Percentiles rank a stretch among this genome's conserved stretches.
Evolutionary conservation across 2,113 vertebrate genomes (phyloP).

Genomic region (Trematocara variabile): DNA sequence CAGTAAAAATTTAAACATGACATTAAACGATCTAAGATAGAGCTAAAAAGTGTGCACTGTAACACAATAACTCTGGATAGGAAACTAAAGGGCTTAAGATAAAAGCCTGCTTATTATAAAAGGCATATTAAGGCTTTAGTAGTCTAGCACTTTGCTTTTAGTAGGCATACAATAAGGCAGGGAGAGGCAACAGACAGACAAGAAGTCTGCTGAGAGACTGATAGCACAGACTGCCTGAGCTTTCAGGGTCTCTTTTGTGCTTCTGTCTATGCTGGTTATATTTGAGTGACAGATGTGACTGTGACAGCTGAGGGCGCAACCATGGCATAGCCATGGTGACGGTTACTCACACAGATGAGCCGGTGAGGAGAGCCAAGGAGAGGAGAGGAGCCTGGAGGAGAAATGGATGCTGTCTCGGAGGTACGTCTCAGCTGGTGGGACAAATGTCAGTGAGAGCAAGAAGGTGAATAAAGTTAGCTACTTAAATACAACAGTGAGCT

Average conservation of each 20-base stretch:
- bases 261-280: neutral
- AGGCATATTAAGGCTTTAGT: neutral
- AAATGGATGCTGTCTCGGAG: constrained; percentile 88
- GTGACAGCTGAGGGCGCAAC: neutral
- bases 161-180: neutral
- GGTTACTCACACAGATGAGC: constrained; percentile 76
- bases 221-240: neutral
- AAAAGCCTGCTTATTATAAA: neutral
- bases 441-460: neutral
- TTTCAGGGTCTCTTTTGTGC: neutral
- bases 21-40: neutral
- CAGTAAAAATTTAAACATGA: neutral
- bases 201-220: neutral
- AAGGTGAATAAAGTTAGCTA: neutral
- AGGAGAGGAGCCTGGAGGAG: constrained; percentile 88
- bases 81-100: neutral
- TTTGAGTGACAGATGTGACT: constrained; percentile 15
- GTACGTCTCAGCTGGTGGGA: constrained; percentile 86
- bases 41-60: neutral
- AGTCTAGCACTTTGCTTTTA: neutral
- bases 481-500: neutral
- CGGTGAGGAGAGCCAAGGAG: constrained; percentile 86
- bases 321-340: neutral
- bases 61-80: neutral
- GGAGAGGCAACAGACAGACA: neutral